Conservation (phyloP, 2,113 vertebrate species). For the Alethe diademata region DNA sequence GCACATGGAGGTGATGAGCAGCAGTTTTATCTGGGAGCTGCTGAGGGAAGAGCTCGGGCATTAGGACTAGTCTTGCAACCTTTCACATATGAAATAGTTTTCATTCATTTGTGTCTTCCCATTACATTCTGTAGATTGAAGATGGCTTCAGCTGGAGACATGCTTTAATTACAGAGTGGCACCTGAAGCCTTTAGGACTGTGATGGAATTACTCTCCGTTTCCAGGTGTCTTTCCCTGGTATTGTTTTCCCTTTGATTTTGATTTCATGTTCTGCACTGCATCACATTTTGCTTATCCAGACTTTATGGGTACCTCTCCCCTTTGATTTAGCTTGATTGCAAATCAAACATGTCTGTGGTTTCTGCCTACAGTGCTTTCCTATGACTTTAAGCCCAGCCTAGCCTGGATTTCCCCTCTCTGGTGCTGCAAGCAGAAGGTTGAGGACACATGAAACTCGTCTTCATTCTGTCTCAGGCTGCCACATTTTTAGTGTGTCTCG, state of each 20-base stretch:
- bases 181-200: background rate
- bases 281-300: background rate
- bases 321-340: background rate
- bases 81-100: background rate
- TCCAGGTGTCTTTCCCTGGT: background rate
- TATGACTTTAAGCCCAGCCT: background rate
- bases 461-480: background rate
- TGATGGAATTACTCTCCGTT: background rate
- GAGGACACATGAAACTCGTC: background rate
- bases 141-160: background rate
- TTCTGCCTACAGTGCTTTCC: background rate
- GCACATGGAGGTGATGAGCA: background rate
- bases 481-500: background rate
- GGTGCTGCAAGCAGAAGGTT: background rate
- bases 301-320: background rate
- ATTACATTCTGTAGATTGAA: background rate
- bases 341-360: background rate
- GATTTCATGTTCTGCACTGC: background rate
- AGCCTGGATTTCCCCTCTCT: background rate
- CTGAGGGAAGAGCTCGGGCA: accelerated
- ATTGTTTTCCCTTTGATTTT: background rate
- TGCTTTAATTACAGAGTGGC: background rate
- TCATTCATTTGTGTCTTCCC: background rate
- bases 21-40: background rate
- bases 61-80: background rate